Base-by-base conservation (phyloP, 2,797 vertebrate genomes). In the Xiphophorus birchmanni region DNA sequence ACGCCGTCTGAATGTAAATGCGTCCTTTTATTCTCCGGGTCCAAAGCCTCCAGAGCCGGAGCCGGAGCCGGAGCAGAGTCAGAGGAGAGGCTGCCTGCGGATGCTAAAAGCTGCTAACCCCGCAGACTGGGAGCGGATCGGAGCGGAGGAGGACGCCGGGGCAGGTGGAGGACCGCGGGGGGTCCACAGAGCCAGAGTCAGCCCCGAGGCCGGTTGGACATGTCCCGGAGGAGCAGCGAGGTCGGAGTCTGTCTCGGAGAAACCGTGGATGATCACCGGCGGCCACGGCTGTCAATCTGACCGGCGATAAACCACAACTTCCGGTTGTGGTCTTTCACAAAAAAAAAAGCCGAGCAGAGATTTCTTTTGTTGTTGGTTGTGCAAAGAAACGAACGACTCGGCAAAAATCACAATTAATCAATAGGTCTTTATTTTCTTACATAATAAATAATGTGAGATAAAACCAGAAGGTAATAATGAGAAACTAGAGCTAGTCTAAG, bases 1-100 rank as follows among this genome's bases (percentile, higher is more conserved):
- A 87, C 89, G 89, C 86, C 87, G 84, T 78, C 87, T 78, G 88
- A 73, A 84, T 78, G 44, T 75, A 23, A 89, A 90, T 86, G 78
- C 15, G 26, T 47, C 54, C 12, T 42, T 32, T 44, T 50, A 58
- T 73, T 77, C 10, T 74, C 65, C 26, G 15, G 29, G 77, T 67
- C 23, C 52, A 77, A 74, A 69, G 37, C 65, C 37, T 40, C 65
- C 40, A 5, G 40, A 42, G 23, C 40, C 67, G 13, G 12, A 44
- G 5, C 32, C 11, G 8, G 5, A 17, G 1, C 47, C 65, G 37
- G 40, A 71, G 40, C 67, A 44, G 67, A n/a, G 35, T 73, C 42
- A 63, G 32, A 56, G 37, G 54, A 44, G 75, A 86, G 79, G 80
- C 83, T 87, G 89, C 74, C 11, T 79, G 44, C 3, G 7, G 76